Conservation (phyloP, 2,888 invertebrate genomes). For the Spisula solida region DNA sequence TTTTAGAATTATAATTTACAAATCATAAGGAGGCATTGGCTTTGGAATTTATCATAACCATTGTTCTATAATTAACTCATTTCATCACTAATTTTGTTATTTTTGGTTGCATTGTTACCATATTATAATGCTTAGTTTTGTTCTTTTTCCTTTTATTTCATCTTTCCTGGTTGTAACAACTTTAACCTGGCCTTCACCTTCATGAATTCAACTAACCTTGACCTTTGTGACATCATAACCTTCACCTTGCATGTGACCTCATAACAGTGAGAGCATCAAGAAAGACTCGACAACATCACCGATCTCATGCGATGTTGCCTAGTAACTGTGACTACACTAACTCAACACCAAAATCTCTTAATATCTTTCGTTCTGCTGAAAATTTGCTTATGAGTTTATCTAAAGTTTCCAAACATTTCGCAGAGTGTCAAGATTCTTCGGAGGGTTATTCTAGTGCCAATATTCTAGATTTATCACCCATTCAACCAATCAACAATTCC, state of each 20-base stretch:
- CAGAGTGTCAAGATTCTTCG: constrained; percentile 70
- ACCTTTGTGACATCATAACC: constrained; percentile 29
- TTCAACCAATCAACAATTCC: constrained; percentile 70
- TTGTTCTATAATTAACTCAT: background rate
- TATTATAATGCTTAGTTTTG: constrained; percentile 47
- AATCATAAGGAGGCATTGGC: background rate
- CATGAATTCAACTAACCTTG: constrained; percentile 20
- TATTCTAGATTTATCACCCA: constrained; percentile 75
- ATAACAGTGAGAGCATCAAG: constrained; percentile 63
- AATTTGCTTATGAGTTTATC: constrained; percentile 83
- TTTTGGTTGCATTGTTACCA: constrained; percentile 20
- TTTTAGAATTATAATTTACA: background rate
- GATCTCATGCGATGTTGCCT: constrained; percentile 32
- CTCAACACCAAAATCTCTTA: constrained; percentile 70
- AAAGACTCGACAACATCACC: constrained; percentile 35
- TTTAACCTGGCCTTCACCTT: constrained; percentile 4
- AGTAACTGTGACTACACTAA: constrained; percentile 54
- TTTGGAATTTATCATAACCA: background rate
- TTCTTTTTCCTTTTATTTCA: constrained; percentile 40
- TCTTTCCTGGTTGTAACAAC: constrained; percentile 54
- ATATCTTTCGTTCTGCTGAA: constrained; percentile 84
- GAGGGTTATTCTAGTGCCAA: constrained; percentile 71
- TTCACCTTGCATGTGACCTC: constrained; percentile 47
- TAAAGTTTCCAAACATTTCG: constrained; percentile 70
- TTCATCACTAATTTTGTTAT: background rate